These are phyloP conservation scores for Caenorhabditis uteleia DNA, from an alignment of 2,888 invertebrate genomes.

Conservation along the genomic window DNA sequence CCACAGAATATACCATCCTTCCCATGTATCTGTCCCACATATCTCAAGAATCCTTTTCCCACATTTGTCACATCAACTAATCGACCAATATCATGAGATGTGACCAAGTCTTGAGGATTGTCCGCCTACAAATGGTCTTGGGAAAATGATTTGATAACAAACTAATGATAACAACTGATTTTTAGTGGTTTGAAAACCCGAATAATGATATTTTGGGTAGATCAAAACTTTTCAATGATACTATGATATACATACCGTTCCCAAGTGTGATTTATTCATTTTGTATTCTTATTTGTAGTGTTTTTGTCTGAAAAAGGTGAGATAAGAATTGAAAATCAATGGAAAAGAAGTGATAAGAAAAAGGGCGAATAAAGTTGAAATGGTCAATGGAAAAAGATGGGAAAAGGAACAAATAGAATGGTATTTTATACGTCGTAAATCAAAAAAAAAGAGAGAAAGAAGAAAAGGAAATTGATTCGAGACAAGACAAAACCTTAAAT, in stretches of 20 bases:
- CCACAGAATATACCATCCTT: constrained; percentile 77
- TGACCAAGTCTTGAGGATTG: constrained; percentile 42
- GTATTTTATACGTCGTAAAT: too few relatives aligned
- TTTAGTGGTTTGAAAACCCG: too few relatives aligned
- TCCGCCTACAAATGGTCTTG: constrained; percentile 31
- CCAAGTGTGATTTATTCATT: constrained; percentile 41
- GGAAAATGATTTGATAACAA: background rate
- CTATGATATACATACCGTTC: constrained; percentile 24
- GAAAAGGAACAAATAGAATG: too few relatives aligned
- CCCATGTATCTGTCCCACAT: constrained; percentile 75
- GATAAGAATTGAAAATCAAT: constrained; percentile 20
- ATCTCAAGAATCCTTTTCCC: constrained; percentile 73
- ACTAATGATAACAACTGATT: too few relatives aligned
- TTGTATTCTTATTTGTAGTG: constrained; percentile 4
- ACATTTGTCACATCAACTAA: constrained; percentile 43
- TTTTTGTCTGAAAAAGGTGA: constrained; percentile 13
- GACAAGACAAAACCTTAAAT: too few relatives aligned
- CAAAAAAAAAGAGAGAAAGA: too few relatives aligned
- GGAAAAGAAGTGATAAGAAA: too few relatives aligned
- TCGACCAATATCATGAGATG: constrained; percentile 41
- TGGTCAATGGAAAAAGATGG: too few relatives aligned
- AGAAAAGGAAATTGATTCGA: too few relatives aligned
- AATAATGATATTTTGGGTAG: background rate
- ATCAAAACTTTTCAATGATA: too few relatives aligned
- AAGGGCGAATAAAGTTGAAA: too few relatives aligned